phyloP scores from a whole-genome alignment of 2,888 invertebrate species.

The Cerceris ruficornis region DNA sequence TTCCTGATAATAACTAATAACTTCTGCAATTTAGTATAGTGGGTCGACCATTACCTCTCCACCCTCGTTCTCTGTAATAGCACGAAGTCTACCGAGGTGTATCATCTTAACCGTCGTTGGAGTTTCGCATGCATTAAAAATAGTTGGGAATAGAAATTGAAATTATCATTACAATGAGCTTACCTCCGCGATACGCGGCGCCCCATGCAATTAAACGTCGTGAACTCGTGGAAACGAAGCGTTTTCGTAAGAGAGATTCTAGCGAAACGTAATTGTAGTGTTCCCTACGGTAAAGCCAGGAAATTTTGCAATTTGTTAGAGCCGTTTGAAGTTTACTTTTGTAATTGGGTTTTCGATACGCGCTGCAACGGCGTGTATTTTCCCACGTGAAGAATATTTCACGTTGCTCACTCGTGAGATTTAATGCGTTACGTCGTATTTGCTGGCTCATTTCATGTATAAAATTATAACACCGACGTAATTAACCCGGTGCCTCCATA shows the following conservation, averaged over 20 bases:
- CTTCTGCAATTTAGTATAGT: constrained; percentile 56
- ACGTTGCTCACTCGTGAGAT: constrained; percentile 18
- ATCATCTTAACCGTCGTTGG: constrained; percentile 22
- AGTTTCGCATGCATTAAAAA: constrained; percentile 19
- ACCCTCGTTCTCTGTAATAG: constrained; percentile 40
- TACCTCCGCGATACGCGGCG: not conserved
- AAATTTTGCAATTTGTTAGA: not conserved
- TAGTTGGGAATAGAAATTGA: constrained; percentile 24
- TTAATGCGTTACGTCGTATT: not conserved
- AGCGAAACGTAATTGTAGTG: not conserved
- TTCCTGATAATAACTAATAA: constrained; percentile 60
- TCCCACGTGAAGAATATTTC: constrained; percentile 12
- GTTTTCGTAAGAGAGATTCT: not conserved
- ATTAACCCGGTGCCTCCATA: constrained; percentile 29
- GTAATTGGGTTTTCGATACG: not conserved
- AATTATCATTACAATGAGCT: not conserved
- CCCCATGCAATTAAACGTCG: not conserved
- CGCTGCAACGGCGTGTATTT: not conserved
- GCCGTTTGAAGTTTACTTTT: not conserved
- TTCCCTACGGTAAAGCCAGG: not conserved
- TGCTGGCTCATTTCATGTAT: constrained; percentile 9
- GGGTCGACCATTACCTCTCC: constrained; percentile 50
- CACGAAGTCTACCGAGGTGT: constrained; percentile 33
- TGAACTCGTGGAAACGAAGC: not conserved
- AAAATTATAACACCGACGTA: constrained; percentile 36